Conservation (phyloP, 2,888 invertebrate genomes). For the Cheilosia variabilis region DNA sequence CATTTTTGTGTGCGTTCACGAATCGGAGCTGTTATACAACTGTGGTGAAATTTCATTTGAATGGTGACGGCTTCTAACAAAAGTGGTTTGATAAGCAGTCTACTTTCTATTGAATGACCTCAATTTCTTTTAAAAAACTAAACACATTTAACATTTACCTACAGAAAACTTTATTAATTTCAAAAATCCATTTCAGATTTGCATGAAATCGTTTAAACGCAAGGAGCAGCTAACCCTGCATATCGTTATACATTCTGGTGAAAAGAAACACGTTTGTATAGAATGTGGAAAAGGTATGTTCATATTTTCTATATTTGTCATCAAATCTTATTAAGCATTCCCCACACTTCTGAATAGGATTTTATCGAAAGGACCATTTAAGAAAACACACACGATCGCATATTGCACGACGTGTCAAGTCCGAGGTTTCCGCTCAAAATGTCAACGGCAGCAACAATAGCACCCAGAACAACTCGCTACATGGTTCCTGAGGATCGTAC, state of each 20-base stretch:
- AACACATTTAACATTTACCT: neutral
- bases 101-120: too few species aligned
- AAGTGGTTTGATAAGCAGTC: too few species aligned
- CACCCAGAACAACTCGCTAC: conserved; percentile 81
- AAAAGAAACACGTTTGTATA: conserved; percentile 93
- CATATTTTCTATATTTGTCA: neutral
- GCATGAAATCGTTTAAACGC: conserved; percentile 94
- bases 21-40: too few species aligned
- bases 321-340: neutral
- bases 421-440: conserved; percentile 90
- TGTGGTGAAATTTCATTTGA: too few species aligned
- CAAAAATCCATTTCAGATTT: conserved; percentile 84
- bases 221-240: conserved; percentile 95
- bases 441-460: conserved; percentile 82
- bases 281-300: conserved; percentile 92
- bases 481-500: conserved; percentile 84
- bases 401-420: conserved; percentile 93
- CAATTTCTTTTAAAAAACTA: too few species aligned
- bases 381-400: conserved; percentile 94
- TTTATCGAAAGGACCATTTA: conserved; percentile 94
- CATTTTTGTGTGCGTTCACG: too few species aligned
- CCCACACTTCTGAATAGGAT: conserved; percentile 83
- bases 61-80: too few species aligned
- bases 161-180: neutral
- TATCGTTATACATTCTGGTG: conserved; percentile 95